phyloP scores from a whole-genome alignment of 2,888 invertebrate species.

The Troides helena region DNA sequence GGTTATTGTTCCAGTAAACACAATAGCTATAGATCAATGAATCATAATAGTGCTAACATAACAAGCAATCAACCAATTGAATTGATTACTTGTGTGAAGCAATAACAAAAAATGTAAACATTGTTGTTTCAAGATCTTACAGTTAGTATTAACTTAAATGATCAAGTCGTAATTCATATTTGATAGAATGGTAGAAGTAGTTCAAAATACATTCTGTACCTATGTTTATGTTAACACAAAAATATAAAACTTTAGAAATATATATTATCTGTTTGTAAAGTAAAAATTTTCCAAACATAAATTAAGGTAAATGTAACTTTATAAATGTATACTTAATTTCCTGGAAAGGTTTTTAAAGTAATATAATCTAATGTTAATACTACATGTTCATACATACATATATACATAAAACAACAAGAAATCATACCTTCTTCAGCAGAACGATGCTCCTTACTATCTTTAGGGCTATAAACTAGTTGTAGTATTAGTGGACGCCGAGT shows the following conservation, averaged over 20 bases:
- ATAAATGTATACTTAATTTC: no score
- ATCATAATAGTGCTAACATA: slow-evolving; percentile 39
- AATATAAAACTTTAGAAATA: no score
- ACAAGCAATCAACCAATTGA: slow-evolving; percentile 34
- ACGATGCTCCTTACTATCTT: slow-evolving; percentile 93
- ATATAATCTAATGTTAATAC: no score
- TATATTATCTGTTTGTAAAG: no score
- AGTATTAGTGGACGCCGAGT: slow-evolving; percentile 96
- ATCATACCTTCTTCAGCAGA: slow-evolving; percentile 90
- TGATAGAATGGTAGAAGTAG: neutral
- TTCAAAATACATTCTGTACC: neutral
- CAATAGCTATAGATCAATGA: slow-evolving; percentile 29
- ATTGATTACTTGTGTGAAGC: slow-evolving; percentile 27
- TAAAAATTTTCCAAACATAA: no score
- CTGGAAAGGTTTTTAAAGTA: no score
- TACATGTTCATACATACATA: neutral
- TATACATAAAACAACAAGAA: neutral
- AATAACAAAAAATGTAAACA: neutral
- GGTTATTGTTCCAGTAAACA: slow-evolving; percentile 18
- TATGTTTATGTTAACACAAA: no score
- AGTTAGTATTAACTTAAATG: neutral
- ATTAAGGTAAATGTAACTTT: no score
- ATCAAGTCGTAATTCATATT: neutral
- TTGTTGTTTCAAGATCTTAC: neutral
- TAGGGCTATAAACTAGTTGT: slow-evolving; percentile 94